Base-by-base conservation (phyloP, 1,140 invertebrate genomes). In the Gonioctena quinquepunctata region DNA sequence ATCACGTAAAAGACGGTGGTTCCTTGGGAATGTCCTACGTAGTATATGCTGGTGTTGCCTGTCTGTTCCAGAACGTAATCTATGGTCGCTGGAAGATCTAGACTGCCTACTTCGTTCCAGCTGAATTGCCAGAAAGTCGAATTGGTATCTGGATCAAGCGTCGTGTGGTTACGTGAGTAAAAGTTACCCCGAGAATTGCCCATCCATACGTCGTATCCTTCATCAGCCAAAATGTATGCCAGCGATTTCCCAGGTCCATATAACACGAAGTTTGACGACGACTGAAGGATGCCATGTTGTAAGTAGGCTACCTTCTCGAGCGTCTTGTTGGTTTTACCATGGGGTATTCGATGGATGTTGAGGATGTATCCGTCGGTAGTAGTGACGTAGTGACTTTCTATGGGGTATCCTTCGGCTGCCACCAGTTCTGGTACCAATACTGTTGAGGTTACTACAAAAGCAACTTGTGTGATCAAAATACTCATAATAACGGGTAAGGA, bases 181-280 rank as follows among this genome's bases (percentile, higher is more conserved):
- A 79, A 81, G 68, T 88, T 92, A 0, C 91, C 91, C 42, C 91
- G 84, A 3, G 84, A 83, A 77, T 93, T 93, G 0, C 89, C 89
- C 69, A 92, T 78, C 91, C 91, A 93, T 0, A 94, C 92, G 77
- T 94, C 93, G 73, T 89, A 94, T 25, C 92, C 92, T 69, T 83
- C 82, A 81, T 93, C 90, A 3, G 90, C 88, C 6, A 93, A 81
- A 21, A 90, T 81, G 75, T 89, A 92, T 13, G 78, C 91, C 4
- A 93, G 76, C 2, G 86, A 87, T 72, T 90, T 89, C 16, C 86
- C 80, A 6, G 89, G 89, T 23, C 89, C 88, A 28, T 86, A 82
- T 1, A 91, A 80, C 7, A 93, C 73, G 87, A 88, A 94, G 73
- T 89, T 87, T 0, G 89, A 87, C 0, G 91, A 89, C 68, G 87